Evolutionary conservation across 2,797 vertebrate genomes (phyloP).

Genomic region (Morus bassanus): DNA sequence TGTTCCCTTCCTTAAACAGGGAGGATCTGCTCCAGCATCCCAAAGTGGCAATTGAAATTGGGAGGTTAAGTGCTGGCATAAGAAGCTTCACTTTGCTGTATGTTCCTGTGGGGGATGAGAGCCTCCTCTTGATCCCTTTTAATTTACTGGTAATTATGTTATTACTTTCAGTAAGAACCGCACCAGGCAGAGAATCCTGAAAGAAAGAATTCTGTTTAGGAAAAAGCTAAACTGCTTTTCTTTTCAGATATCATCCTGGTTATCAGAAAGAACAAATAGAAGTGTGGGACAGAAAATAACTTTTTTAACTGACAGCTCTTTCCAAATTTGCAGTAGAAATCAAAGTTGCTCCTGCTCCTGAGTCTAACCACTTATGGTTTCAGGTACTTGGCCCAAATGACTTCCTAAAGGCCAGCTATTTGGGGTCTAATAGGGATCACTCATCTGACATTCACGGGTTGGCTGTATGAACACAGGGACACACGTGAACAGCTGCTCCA

Average conservation of each 20-base stretch:
- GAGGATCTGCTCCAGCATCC: not conserved
- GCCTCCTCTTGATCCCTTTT: conserved; percentile 4
- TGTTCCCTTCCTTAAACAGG: conserved; percentile 6
- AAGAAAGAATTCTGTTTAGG: not conserved
- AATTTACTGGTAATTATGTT: conserved; percentile 16
- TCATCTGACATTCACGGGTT: not conserved
- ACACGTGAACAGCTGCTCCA: rapidly evolving
- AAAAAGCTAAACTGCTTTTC: not conserved
- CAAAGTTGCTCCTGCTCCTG: not conserved
- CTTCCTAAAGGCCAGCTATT: not conserved
- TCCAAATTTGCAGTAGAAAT: not conserved
- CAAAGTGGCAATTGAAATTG: conserved; percentile 2
- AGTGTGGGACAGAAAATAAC: not conserved
- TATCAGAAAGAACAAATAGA: not conserved
- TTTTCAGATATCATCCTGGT: not conserved
- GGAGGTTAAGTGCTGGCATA: not conserved
- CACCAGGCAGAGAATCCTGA: not conserved
- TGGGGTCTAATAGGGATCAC: not conserved
- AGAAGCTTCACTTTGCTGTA: conserved; percentile 6
- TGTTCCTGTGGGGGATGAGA: not conserved
- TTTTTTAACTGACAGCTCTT: not conserved
- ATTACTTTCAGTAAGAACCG: conserved; percentile 6
- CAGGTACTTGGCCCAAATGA: not conserved
- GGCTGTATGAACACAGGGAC: not conserved
- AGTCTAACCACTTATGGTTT: not conserved